Evolutionary conservation across 2,888 invertebrate species (phyloP), one percentile per base, ranked within the genome.

Genomic region (Polymixis lichenea): DNA sequence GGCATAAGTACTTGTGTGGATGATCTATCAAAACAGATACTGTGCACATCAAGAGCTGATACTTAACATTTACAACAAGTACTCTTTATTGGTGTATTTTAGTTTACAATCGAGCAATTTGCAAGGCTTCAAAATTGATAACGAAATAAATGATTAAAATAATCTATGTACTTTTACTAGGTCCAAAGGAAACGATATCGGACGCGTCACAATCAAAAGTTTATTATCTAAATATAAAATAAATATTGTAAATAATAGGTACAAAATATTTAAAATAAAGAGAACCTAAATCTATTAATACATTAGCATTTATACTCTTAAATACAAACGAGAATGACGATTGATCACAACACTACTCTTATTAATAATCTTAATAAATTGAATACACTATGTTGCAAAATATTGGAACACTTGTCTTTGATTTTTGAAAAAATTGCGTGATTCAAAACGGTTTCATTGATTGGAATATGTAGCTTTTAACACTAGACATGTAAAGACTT

Each of bases 221-320:
- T 87, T 87, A 87, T 87, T 86, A 61, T 56, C 73, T 82, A 67
- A 83, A 74, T 83, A 74, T 77, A 78, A 82, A 85, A 87, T 88
- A 88, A 88, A 87, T 85, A 86, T 70, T 69, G 61, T 80, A 75
- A 77, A 61, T 77, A 74, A 69, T 82, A 71, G 25, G 69, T 72
- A 65, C 32, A 67, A 71, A 83, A 80, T 62, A 67, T 61, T 49
- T 43, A 61, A 77, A 73, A 49, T 60, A 53, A 25, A 51, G 32
- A 55, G 38, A 65, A 73, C 67, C 43, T 80, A 72, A 61, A 55
- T 73, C 64, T 80, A 82, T 58, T 61, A 67, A 62, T 73, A 83
- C 72, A 72, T 56, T 58, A 82, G 68, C 71, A 72, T 69, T 61
- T 72, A 68, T 65, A 66, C 49, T 72, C 17, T 28, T 77, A 74